Conservation (phyloP, 1,140 invertebrate genomes). For the Musca vetustissima region DNA sequence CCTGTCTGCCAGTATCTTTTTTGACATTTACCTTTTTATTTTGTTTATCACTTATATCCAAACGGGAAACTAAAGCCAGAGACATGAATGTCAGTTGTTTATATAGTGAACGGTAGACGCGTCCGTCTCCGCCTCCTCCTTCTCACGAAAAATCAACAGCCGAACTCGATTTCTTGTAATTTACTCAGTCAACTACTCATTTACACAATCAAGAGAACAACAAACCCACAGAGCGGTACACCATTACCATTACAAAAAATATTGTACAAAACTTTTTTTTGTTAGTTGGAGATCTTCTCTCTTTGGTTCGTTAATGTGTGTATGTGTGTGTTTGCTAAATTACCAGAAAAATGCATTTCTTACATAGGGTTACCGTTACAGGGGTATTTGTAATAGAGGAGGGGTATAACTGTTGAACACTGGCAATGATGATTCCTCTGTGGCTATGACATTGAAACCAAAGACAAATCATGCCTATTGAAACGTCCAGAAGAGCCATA, state of each 20-base stretch:
- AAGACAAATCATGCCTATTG: too few species aligned
- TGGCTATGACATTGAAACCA: too few species aligned
- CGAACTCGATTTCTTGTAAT: conserved; percentile 17
- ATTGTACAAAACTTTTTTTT: background rate
- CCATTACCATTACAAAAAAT: too few species aligned
- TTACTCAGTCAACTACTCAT: background rate
- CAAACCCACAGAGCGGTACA: too few species aligned
- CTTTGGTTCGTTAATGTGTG: background rate
- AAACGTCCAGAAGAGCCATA: too few species aligned
- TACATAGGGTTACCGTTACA: too few species aligned
- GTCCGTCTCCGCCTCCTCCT: background rate
- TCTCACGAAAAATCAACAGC: background rate
- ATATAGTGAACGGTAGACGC: conserved; percentile 27
- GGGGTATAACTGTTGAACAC: too few species aligned
- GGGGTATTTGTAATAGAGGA: too few species aligned
- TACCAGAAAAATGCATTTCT: too few species aligned
- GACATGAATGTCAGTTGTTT: conserved; percentile 26
- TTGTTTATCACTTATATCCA: conserved; percentile 28
- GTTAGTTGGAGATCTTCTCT: background rate
- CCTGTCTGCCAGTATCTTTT: background rate
- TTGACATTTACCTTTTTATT: conserved; percentile 10
- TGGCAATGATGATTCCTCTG: too few species aligned
- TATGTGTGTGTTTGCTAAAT: too few species aligned
- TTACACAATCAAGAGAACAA: too few species aligned
- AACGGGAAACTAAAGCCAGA: conserved; percentile 29